A percentile compares a stretch with the other conserved stretches of the same genome.
These are phyloP conservation scores for Heliopora coerulea DNA, from an alignment of 92 coral and sea anemone species.

Conservation along the genomic window DNA sequence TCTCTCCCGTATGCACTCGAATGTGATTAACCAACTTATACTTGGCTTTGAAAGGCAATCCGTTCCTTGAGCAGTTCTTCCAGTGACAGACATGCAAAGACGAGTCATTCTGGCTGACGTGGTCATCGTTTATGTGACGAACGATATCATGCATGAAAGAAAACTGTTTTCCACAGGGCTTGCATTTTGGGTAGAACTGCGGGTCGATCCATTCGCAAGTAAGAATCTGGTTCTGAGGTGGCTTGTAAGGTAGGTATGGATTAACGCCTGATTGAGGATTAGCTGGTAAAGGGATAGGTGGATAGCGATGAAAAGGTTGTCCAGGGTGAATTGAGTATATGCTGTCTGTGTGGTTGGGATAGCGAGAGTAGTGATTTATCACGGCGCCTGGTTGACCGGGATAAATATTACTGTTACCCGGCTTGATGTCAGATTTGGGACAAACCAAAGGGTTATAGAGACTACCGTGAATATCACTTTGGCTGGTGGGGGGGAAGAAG, in stretches of 20 bases:
- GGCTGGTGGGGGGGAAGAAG: constrained; percentile 27
- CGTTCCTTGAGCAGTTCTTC: constrained; percentile 93
- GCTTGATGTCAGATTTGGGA: constrained; percentile 35
- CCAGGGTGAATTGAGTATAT: constrained; percentile 16
- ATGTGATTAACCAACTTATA: constrained; percentile 97
- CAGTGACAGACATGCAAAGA: constrained; percentile 96
- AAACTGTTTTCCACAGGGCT: constrained; percentile 97
- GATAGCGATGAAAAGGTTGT: too few relatives aligned
- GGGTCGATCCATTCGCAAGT: constrained; percentile 99
- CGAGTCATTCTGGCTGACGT: constrained; percentile 96
- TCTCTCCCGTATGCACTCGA: constrained; percentile 96
- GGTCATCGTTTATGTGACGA: constrained; percentile 95
- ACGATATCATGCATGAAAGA: constrained; percentile 94
- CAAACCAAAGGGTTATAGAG: constrained; percentile 28
- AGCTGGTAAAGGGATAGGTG: neutral
- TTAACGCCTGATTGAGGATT: too few relatives aligned
- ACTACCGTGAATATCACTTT: constrained; percentile 26
- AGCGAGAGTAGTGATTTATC: constrained; percentile 31
- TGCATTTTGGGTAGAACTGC: constrained; percentile 87
- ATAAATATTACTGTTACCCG: constrained; percentile 41
- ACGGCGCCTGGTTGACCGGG: constrained; percentile 21
- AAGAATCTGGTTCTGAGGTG: constrained; percentile 80
- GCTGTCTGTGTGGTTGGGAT: constrained; percentile 14
- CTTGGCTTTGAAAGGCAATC: constrained; percentile 96
- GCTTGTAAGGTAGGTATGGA: constrained; percentile 5